A percentile compares a stretch with the other conserved stretches of the same genome.
phyloP scores from a whole-genome alignment of 2,888 invertebrate species.

The Cheilosia impressa region DNA sequence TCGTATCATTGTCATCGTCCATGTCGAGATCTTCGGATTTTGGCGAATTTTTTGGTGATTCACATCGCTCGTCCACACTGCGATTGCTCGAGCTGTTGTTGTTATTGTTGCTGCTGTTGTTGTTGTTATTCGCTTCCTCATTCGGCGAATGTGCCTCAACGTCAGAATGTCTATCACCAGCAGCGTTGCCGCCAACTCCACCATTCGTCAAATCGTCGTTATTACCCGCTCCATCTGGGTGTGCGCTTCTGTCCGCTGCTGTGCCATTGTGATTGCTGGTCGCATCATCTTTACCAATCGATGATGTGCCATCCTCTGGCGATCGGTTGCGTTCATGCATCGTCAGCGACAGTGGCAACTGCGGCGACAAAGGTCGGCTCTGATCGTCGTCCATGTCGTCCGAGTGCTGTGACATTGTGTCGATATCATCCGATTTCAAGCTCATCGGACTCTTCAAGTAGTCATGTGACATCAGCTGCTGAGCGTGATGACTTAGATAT shows the following conservation, averaged over 20 bases:
- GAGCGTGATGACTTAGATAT: conserved; percentile 81
- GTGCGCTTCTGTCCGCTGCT: conserved; percentile 76
- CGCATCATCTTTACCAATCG: conserved; percentile 76
- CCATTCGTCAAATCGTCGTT: conserved; percentile 64
- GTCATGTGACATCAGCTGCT: conserved; percentile 85
- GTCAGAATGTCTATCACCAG: conserved; percentile 66
- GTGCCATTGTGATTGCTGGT: conserved; percentile 77
- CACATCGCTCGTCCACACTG: conserved; percentile 83
- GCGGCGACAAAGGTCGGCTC: conserved; percentile 87
- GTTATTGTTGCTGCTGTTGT: conserved; percentile 76
- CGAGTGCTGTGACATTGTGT: conserved; percentile 88
- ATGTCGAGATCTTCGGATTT: conserved; percentile 81
- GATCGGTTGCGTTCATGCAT: conserved; percentile 84
- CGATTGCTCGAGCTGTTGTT: conserved; percentile 77
- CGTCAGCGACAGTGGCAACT: conserved; percentile 89
- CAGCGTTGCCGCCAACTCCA: conserved; percentile 42
- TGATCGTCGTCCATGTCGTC: conserved; percentile 88
- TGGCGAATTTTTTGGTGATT: conserved; percentile 77
- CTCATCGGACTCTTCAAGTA: conserved; percentile 88
- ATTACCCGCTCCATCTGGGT: conserved; percentile 29
- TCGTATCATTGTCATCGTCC: conserved; percentile 82
- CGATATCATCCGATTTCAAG: conserved; percentile 86
- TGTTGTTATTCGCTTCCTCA: conserved; percentile 76
- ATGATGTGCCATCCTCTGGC: conserved; percentile 76
- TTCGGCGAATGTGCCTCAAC: conserved; percentile 64